phyloP scores from a whole-genome alignment of 2,797 vertebrate species.

The Pristis pectinata region DNA sequence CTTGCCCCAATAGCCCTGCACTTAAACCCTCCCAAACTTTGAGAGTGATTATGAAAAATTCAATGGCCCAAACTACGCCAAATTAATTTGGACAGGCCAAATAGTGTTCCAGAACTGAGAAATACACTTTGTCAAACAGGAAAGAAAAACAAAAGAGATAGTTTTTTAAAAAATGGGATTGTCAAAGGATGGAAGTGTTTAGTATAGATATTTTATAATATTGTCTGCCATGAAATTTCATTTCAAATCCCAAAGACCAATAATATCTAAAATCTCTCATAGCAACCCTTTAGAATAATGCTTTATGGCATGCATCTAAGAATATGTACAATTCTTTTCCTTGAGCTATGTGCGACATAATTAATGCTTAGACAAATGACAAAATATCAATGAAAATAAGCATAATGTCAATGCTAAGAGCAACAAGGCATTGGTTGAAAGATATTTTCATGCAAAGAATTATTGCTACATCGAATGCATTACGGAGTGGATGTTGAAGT shows the following conservation, averaged over 20 bases:
- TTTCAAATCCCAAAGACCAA: background rate
- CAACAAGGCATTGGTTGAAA: background rate
- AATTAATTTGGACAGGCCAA: background rate
- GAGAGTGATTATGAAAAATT: background rate
- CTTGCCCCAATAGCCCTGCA: background rate
- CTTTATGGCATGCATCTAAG: background rate
- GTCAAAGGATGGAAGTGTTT: background rate
- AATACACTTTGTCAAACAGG: background rate
- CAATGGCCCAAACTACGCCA: background rate
- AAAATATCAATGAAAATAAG: background rate
- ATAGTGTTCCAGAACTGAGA: background rate
- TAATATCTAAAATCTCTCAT: background rate
- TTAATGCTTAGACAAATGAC: background rate
- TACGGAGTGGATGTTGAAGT: background rate
- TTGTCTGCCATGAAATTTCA: background rate
- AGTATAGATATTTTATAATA: background rate
- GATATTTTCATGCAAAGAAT: background rate
- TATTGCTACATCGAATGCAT: background rate
- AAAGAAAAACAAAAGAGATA: background rate
- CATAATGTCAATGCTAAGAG: background rate
- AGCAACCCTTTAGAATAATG: background rate
- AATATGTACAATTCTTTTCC: slow-evolving; percentile 18
- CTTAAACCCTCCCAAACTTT: background rate
- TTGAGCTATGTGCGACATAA: background rate
- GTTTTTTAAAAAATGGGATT: background rate